phyloP scores from a whole-genome alignment of 2,797 vertebrate genomes.

The Crossoptilon crossoptilon region DNA sequence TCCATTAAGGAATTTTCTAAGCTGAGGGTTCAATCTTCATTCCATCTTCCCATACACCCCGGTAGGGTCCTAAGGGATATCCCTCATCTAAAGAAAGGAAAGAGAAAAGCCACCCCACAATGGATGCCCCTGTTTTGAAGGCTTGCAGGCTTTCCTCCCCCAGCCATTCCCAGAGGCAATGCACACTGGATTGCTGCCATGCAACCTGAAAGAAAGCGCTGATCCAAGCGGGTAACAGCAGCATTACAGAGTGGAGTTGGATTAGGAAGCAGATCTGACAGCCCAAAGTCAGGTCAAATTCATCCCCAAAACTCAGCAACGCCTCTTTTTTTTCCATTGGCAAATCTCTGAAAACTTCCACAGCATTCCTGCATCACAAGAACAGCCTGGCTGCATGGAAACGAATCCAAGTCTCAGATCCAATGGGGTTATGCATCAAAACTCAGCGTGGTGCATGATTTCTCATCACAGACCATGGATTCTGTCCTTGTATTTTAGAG shows the following conservation, averaged over 20 bases:
- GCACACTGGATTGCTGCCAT: constrained; percentile 16
- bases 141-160: neutral
- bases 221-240: neutral
- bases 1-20: neutral
- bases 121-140: neutral
- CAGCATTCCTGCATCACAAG: neutral
- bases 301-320: rapidly evolving
- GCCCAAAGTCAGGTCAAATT: neutral
- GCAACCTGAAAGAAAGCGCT: constrained; percentile 17
- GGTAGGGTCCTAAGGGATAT: too few relatives aligned
- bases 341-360: neutral
- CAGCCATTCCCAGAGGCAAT: neutral
- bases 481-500: neutral
- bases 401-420: constrained; percentile 40
- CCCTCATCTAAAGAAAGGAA: neutral
- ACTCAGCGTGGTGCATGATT: constrained; percentile 75
- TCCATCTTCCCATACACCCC: neutral
- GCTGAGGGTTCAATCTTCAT: neutral
- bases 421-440: constrained; percentile 27
- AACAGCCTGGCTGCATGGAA: rapidly evolving
- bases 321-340: neutral
- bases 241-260: neutral
- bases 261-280: neutral
- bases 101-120: neutral
- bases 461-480: constrained; percentile 64